phyloP scores from a whole-genome alignment of 2,113 vertebrate species.

The Butastur rufipennis region DNA sequence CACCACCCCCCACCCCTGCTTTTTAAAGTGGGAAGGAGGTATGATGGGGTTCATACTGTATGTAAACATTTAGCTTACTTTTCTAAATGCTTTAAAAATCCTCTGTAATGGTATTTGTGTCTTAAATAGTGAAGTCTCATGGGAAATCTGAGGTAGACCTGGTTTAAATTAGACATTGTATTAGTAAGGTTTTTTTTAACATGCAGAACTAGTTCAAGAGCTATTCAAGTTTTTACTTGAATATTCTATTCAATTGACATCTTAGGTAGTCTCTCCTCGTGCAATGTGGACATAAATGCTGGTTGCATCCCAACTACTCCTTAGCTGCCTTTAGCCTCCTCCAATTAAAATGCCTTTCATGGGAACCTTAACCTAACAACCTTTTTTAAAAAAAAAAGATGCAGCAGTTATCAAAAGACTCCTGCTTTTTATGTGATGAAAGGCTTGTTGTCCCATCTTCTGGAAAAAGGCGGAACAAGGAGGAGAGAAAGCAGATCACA shows the following conservation, averaged over 20 bases:
- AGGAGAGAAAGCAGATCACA: neutral
- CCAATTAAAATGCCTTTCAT: neutral
- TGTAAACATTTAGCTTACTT: neutral
- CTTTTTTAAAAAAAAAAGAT: neutral
- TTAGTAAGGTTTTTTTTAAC: neutral
- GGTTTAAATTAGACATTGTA: neutral
- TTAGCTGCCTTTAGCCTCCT: neutral
- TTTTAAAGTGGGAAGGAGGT: neutral
- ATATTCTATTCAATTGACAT: neutral
- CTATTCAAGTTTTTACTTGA: neutral
- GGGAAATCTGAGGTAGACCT: neutral
- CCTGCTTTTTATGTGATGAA: neutral
- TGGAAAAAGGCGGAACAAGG: conserved; percentile 4
- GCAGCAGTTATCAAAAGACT: neutral
- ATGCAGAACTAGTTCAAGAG: neutral
- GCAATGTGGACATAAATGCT: neutral
- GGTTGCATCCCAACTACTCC: neutral
- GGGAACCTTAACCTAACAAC: neutral
- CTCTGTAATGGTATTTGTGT: neutral
- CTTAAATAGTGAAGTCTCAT: neutral
- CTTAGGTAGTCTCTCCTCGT: neutral
- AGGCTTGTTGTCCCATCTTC: conserved; percentile 29
- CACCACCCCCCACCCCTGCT: neutral
- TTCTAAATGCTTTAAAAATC: neutral
- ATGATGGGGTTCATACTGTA: neutral